Conservation (phyloP, 1,140 invertebrate genomes). For the Tyrophagus putrescentiae region DNA sequence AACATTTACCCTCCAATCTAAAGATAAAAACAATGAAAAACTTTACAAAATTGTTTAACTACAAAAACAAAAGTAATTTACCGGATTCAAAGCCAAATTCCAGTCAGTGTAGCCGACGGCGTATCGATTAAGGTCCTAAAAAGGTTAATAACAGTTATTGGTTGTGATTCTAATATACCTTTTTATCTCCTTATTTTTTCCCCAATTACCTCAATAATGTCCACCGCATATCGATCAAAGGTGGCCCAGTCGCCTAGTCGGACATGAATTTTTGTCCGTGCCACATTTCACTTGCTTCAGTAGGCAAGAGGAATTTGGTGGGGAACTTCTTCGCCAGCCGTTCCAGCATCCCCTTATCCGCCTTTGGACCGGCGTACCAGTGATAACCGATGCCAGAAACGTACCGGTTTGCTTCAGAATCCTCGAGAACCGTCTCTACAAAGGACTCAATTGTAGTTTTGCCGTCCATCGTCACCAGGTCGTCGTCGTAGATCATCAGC, state of each 20-base stretch:
- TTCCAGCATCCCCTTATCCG: conserved; percentile 33
- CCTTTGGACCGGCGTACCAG: conserved; percentile 44
- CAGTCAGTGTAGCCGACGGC: conserved; percentile 38
- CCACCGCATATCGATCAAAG: conserved; percentile 5
- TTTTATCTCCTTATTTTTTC: conserved; percentile 25
- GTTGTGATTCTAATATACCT: neutral
- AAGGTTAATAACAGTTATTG: neutral
- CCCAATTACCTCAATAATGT: conserved; percentile 28
- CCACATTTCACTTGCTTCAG: conserved; percentile 38
- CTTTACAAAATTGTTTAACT: too few relatives aligned
- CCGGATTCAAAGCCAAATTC: conserved; percentile 39
- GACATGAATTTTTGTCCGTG: conserved; percentile 47
- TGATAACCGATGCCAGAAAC: conserved; percentile 40
- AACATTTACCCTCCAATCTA: conserved; percentile 36
- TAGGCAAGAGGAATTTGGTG: conserved; percentile 37
- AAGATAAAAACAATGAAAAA: too few relatives aligned
- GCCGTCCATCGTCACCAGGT: conserved; percentile 30
- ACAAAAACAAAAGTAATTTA: too few relatives aligned
- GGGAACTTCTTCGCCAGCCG: conserved; percentile 40
- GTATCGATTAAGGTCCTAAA: conserved; percentile 22
- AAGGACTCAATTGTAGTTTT: conserved; percentile 25
- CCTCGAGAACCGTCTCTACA: conserved; percentile 29
- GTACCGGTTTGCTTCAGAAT: conserved; percentile 18
- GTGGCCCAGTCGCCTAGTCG: neutral
- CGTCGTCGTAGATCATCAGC: conserved; percentile 26